These are phyloP conservation scores for Riptortus pedestris DNA, from an alignment of 1,140 invertebrate genomes.

Conservation along the genomic window DNA sequence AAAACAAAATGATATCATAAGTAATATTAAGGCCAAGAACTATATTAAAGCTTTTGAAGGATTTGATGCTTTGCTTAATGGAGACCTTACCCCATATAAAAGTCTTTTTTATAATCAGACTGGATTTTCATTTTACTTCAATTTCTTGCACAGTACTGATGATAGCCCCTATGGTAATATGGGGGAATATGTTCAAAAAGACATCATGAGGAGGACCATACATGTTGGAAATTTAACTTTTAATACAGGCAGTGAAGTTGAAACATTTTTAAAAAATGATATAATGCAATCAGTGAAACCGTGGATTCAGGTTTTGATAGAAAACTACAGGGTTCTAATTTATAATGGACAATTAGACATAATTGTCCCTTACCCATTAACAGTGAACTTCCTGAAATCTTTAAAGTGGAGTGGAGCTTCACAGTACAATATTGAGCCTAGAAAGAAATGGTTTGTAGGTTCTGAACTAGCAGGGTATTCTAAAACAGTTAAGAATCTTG, in stretches of 20 bases:
- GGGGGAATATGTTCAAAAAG: conserved; percentile 39
- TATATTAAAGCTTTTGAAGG: conserved; percentile 27
- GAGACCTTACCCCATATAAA: background rate
- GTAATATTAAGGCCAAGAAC: conserved; percentile 20
- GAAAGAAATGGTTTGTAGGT: conserved; percentile 41
- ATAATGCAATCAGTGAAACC: conserved; percentile 64
- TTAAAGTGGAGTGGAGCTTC: conserved; percentile 40
- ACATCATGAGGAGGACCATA: conserved; percentile 54
- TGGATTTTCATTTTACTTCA: conserved; percentile 13
- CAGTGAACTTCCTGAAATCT: conserved; percentile 53
- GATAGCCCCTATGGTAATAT: background rate
- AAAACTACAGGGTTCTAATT: conserved; percentile 56
- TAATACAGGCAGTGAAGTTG: conserved; percentile 26
- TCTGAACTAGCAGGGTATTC: conserved; percentile 48
- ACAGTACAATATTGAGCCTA: conserved; percentile 36
- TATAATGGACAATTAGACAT: conserved; percentile 80
- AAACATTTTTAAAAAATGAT: conserved; percentile 53
- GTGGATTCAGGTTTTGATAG: conserved; percentile 56
- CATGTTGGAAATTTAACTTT: conserved; percentile 67
- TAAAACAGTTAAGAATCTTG: conserved; percentile 44
- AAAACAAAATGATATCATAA: background rate
- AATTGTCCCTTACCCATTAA: conserved; percentile 69
- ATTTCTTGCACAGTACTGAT: conserved; percentile 6
- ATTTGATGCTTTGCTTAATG: background rate
- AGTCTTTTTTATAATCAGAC: conserved; percentile 22